Percentiles rank a stretch among this genome's conserved stretches.
These are phyloP conservation scores for Notolabrus celidotus DNA, from an alignment of 2,797 vertebrate species.

Conservation along the genomic window DNA sequence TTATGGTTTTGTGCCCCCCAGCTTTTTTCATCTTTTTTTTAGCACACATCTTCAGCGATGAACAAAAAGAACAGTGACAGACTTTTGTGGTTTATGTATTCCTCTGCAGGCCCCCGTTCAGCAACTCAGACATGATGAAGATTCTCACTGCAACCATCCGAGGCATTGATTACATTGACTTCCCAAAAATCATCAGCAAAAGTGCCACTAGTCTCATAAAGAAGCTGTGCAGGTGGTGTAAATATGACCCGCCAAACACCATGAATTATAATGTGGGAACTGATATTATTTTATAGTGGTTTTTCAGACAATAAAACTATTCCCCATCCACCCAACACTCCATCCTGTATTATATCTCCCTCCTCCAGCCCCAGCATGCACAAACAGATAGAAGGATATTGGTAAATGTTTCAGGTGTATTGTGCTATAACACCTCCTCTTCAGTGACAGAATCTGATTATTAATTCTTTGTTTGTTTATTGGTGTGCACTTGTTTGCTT, in stretches of 20 bases:
- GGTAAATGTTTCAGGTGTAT: slow-evolving; percentile 13
- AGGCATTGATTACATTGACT: slow-evolving; percentile 83
- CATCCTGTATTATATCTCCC: not conserved
- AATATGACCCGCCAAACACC: not conserved
- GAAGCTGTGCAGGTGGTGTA: slow-evolving; percentile 83
- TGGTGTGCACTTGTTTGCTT: slow-evolving; percentile 33
- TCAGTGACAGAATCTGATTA: slow-evolving; percentile 20
- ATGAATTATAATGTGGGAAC: slow-evolving; percentile 19
- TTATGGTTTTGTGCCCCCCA: not conserved
- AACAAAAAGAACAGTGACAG: slow-evolving; percentile 2
- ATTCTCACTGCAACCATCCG: slow-evolving; percentile 73
- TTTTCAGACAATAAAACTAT: slow-evolving; percentile 2
- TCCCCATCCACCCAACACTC: not conserved
- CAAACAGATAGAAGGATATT: slow-evolving; percentile 8
- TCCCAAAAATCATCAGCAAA: slow-evolving; percentile 82
- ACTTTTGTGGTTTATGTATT: not conserved
- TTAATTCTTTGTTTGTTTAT: slow-evolving; percentile 46
- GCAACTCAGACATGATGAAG: slow-evolving; percentile 73
- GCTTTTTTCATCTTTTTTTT: not conserved
- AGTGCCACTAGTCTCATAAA: slow-evolving; percentile 82
- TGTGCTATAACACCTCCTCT: slow-evolving; percentile 12
- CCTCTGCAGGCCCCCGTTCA: slow-evolving; percentile 82
- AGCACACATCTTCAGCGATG: slow-evolving; percentile 11
- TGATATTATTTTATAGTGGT: slow-evolving; percentile 18
- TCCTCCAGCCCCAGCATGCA: not conserved